Conservation (phyloP, 2,113 vertebrate species). For the Psammodynastes pulverulentus region DNA sequence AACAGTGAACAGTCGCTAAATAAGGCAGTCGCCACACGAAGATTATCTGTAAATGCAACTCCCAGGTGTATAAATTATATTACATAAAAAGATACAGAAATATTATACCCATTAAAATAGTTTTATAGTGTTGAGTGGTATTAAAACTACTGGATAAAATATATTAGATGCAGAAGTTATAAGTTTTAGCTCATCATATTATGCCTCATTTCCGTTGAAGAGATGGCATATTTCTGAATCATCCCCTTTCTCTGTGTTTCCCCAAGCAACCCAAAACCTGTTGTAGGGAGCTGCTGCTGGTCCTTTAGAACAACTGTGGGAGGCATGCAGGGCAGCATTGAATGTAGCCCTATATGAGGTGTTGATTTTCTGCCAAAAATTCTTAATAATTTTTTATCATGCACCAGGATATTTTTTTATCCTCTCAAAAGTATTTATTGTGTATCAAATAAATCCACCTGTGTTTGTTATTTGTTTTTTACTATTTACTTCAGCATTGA, state of each 20-base stretch:
- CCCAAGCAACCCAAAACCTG: background rate
- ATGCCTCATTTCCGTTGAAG: background rate
- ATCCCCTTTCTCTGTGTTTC: background rate
- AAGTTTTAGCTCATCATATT: background rate
- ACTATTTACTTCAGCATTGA: constrained; percentile 9
- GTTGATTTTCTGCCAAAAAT: constrained; percentile 5
- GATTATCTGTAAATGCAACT: background rate
- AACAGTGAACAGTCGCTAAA: background rate
- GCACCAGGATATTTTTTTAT: background rate
- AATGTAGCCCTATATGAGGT: background rate
- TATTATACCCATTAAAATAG: background rate
- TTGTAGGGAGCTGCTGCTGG: background rate
- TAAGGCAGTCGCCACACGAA: background rate
- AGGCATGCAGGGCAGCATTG: background rate
- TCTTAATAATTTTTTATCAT: background rate
- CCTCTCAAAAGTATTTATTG: background rate
- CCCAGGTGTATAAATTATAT: constrained; percentile 8
- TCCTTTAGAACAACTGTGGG: background rate
- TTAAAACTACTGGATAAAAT: background rate
- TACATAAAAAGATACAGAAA: background rate
- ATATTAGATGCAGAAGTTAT: constrained; percentile 7
- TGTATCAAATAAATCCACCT: background rate
- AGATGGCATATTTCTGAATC: background rate
- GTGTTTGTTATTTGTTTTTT: background rate
- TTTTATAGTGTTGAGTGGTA: background rate